These are phyloP conservation scores for Sthenelais limicola DNA, from an alignment of 2,888 invertebrate species.

Conservation along the genomic window DNA sequence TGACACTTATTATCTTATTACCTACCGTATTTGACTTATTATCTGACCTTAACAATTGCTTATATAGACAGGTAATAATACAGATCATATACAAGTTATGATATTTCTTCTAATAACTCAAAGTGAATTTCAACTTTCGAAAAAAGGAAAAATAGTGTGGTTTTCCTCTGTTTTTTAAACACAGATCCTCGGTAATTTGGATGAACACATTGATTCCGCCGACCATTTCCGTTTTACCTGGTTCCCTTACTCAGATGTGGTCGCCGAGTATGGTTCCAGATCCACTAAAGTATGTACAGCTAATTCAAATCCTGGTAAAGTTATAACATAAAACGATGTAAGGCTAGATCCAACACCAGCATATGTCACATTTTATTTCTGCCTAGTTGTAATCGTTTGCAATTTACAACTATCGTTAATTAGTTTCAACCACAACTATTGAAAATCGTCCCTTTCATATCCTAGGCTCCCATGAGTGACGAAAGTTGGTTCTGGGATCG, in stretches of 20 bases:
- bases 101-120: no score
- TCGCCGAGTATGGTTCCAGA: constrained; percentile 36
- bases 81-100: no score
- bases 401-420: background rate
- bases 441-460: background rate
- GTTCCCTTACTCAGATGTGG: constrained; percentile 68
- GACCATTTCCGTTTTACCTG: constrained; percentile 70
- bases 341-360: background rate
- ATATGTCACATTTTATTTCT: background rate
- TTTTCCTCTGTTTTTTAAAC: background rate
- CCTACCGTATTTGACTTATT: no score
- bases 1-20: no score
- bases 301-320: background rate
- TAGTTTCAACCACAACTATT: background rate
- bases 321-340: background rate
- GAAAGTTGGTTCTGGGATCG: background rate
- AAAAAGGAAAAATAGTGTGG: no score
- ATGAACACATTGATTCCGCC: constrained; percentile 51
- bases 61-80: no score
- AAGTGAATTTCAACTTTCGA: no score
- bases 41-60: no score
- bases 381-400: background rate
- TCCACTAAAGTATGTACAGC: no score
- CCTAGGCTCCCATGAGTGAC: constrained; percentile 24
- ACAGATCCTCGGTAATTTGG: constrained; percentile 43